Evolutionary conservation across 1,140 invertebrate genomes (phyloP), one percentile per base, ranked within the genome.

Genomic region (Temnothorax longispinosus): DNA sequence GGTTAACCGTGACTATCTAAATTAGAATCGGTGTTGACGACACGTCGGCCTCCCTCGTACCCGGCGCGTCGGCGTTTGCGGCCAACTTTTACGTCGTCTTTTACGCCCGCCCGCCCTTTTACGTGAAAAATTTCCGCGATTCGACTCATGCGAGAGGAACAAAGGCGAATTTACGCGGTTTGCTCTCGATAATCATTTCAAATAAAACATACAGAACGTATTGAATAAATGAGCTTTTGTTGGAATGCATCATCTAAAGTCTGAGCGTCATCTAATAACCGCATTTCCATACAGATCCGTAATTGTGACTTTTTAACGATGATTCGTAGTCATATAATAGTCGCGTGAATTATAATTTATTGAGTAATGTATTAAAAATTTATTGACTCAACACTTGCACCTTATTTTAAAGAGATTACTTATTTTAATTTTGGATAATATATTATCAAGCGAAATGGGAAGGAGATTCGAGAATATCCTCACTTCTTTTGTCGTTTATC

Each of bases 1-100:
- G 90, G 92, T 94, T 93, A 93, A 93, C 90, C 92, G 85, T 92
- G 90, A 91, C 93, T 93, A 94, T 94, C 93, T 94, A 94, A 94
- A 94, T 94, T 93, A 94, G 91, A 94, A 94, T 94, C 93, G 89
- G 89, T 89, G 89, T 92, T 90, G 89, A 92, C 88, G 92, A 91
- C 92, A 78, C 52, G 77, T 69, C 50, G 65, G 35, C 58, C 74
- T 64, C 60, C 87, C 75, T 75, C 78, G 75, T 84, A 84, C 41
- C 56, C 65, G 52, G 64, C 87, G 54, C 41, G 80, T 84, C 13
- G 69, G 54, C 52, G n/a, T 84, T 84, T 74, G 80, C 69, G 52
- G 69, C 69, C 69, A 84, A 84, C 69, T 84, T 84, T 84, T 84
- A 84, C 69, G 11, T 74, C 67, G 80, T 32, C 67, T 82, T 74